Percentiles rank a stretch among this genome's conserved stretches.
These are phyloP conservation scores for Rosalia funebris DNA, from an alignment of 2,888 invertebrate genomes.

Conservation along the genomic window DNA sequence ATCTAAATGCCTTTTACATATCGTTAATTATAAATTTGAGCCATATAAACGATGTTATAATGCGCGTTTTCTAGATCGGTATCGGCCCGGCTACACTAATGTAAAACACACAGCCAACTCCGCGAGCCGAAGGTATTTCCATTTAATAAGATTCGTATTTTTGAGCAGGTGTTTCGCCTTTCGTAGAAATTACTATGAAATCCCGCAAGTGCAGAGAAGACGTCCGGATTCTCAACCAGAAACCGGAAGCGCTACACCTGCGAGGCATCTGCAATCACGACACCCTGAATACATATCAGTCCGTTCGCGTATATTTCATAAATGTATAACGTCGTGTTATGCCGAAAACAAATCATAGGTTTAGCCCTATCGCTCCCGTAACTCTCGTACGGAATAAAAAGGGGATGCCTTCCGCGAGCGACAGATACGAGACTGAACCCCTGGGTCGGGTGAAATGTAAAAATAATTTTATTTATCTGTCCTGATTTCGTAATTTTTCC, in stretches of 20 bases:
- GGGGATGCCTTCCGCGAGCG: background rate
- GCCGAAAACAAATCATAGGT: constrained; percentile 17
- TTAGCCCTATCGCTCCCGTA: background rate
- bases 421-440: background rate
- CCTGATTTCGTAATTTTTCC: no score
- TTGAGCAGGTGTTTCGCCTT: constrained; percentile 38
- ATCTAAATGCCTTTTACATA: constrained; percentile 1
- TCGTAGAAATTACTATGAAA: constrained; percentile 34
- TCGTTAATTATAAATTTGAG: constrained; percentile 1
- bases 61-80: constrained; percentile 3
- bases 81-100: constrained; percentile 10
- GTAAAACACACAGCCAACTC: constrained; percentile 10
- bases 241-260: constrained; percentile 38
- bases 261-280: constrained; percentile 42
- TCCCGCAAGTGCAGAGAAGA: constrained; percentile 27
- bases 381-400: constrained; percentile 4
- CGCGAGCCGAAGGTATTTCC: constrained; percentile 15
- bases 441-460: no score
- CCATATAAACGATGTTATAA: constrained; percentile 7
- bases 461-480: no score
- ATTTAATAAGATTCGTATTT: constrained; percentile 34
- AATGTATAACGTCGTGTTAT: constrained; percentile 17
- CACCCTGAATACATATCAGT: constrained; percentile 20
- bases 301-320: constrained; percentile 17
- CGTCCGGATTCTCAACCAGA: constrained; percentile 28